These are phyloP conservation scores for Okapia johnstoni DNA, from an alignment of 2,113 vertebrate genomes.

Conservation along the genomic window DNA sequence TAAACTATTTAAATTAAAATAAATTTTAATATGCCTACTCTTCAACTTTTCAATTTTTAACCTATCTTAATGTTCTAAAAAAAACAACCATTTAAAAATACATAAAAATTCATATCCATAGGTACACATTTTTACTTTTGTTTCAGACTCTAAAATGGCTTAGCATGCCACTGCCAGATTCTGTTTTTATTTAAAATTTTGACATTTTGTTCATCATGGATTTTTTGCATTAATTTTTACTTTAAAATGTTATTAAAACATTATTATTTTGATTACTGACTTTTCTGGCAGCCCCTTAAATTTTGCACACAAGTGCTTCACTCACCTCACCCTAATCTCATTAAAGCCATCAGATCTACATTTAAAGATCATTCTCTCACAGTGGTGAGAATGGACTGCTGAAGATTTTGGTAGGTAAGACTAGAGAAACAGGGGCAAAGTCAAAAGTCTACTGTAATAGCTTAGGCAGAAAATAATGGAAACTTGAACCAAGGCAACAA, in stretches of 20 bases:
- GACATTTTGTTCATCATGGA: background rate
- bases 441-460: background rate
- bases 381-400: background rate
- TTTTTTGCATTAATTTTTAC: background rate
- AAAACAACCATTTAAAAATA: background rate
- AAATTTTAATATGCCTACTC: background rate
- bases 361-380: background rate
- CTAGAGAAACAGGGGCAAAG: background rate
- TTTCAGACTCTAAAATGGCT: background rate
- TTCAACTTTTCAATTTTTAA: background rate
- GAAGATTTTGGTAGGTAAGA: background rate
- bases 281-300: background rate
- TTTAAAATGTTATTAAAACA: background rate
- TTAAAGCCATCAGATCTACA: background rate
- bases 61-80: background rate
- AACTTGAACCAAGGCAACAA: background rate
- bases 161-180: background rate
- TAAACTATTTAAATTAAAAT: constrained; percentile 5
- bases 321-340: background rate
- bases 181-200: constrained; percentile 23
- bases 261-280: background rate
- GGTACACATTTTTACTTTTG: background rate
- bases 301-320: background rate
- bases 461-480: background rate
- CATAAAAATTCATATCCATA: background rate